Conservation (phyloP, 1,140 invertebrate genomes). For the Diprion similis region DNA sequence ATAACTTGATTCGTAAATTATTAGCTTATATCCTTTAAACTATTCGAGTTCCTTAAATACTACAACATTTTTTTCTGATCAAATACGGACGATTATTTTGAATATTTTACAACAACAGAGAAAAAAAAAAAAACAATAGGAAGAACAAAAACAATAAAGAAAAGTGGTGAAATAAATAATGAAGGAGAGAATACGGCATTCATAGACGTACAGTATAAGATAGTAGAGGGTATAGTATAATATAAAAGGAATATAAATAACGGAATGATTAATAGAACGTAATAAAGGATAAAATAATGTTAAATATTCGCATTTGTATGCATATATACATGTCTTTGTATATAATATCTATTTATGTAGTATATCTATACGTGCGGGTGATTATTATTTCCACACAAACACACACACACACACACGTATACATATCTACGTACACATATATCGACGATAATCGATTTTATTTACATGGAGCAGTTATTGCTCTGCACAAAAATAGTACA, state of each 20-base stretch:
- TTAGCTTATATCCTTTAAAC: too few species aligned
- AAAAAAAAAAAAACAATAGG: too few species aligned
- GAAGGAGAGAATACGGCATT: constrained; percentile 3
- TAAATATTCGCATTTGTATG: background rate
- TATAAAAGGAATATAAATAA: constrained; percentile 5
- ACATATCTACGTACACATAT: background rate
- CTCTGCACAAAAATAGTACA: background rate
- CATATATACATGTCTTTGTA: background rate
- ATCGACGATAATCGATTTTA: constrained; percentile 1
- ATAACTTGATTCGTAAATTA: too few species aligned
- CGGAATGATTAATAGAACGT: background rate
- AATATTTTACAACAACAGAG: too few species aligned
- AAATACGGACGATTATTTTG: too few species aligned
- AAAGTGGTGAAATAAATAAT: background rate
- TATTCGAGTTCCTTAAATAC: too few species aligned
- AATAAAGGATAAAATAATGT: background rate
- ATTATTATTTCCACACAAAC: background rate
- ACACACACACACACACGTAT: background rate
- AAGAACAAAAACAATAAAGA: too few species aligned
- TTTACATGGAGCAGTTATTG: background rate
- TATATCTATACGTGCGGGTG: background rate
- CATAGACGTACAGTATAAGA: background rate
- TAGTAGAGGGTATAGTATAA: constrained; percentile 1
- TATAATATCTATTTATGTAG: background rate
- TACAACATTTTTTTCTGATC: too few species aligned